A percentile compares a stretch with the other conserved stretches of the same genome.
These are phyloP conservation scores for Myripristis murdjan DNA, from an alignment of 2,797 vertebrate genomes.

Conservation along the genomic window DNA sequence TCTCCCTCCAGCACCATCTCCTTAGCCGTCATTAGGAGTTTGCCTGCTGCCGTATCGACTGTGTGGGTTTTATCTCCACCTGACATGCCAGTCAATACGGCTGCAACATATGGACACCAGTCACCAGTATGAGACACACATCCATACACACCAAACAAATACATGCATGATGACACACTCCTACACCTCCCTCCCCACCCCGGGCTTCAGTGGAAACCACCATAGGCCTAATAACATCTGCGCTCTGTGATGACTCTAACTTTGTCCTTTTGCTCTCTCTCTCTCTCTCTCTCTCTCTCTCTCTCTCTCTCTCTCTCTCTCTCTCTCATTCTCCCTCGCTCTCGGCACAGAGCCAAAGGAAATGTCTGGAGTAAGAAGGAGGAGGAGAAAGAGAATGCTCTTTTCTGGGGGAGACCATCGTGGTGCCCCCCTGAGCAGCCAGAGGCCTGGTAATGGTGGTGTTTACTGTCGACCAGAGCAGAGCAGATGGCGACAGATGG, in stretches of 20 bases:
- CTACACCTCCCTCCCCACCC: not conserved
- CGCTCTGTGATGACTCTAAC: not conserved
- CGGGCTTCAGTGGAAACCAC: not conserved
- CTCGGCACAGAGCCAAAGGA: not conserved
- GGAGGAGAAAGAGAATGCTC: not conserved
- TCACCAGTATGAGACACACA: not conserved
- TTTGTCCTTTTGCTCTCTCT: no score
- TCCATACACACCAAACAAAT: not conserved
- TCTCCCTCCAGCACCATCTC: not conserved
- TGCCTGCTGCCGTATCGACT: not conserved
- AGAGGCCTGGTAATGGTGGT: constrained; percentile 34
- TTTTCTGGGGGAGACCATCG: constrained; percentile 2
- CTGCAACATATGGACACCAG: not conserved
- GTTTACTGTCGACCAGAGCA: constrained; percentile 32
- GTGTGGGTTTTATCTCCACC: not conserved
- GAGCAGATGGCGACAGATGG: constrained; percentile 60
- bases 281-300: not conserved
- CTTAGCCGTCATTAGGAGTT: not conserved
- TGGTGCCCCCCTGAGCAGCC: constrained; percentile 24
- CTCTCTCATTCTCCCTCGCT: not conserved
- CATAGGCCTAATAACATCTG: constrained; percentile 6
- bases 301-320: not conserved
- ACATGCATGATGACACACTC: not conserved
- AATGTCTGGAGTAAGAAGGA: not conserved
- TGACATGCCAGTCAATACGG: constrained; percentile 1